A percentile compares a stretch with the other conserved stretches of the same genome.
phyloP scores from a whole-genome alignment of 2,113 vertebrate genomes.

The Patagioenas fasciata region DNA sequence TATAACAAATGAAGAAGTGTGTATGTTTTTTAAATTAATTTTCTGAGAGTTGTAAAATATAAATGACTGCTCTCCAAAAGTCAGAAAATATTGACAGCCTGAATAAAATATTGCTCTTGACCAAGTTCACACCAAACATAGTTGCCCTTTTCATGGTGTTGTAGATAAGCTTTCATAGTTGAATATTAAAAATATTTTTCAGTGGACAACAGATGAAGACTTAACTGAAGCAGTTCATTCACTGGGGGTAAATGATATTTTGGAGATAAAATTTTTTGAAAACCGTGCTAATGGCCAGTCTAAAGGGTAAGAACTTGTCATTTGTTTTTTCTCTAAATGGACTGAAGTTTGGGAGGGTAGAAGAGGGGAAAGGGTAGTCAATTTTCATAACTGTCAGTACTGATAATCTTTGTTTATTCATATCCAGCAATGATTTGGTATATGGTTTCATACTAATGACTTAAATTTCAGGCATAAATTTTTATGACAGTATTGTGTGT shows the following conservation, averaged over 20 bases:
- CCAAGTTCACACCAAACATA: background rate
- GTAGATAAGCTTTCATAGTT: conserved; percentile 23
- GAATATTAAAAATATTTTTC: conserved; percentile 65
- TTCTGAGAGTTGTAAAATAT: background rate
- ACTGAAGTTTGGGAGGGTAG: background rate
- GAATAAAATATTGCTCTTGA: background rate
- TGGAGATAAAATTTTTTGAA: conserved; percentile 99
- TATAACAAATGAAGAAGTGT: background rate
- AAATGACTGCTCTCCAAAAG: background rate
- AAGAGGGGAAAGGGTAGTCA: background rate
- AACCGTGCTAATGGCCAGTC: conserved; percentile 98
- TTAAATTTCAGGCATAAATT: background rate
- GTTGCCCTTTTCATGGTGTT: background rate
- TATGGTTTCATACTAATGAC: background rate
- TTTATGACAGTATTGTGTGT: background rate
- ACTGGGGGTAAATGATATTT: conserved; percentile 94
- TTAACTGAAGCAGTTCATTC: conserved; percentile 96
- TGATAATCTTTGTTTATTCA: background rate
- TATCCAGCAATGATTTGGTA: background rate
- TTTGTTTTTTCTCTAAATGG: background rate
- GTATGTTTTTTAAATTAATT: background rate
- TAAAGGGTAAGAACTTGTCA: conserved; percentile 86
- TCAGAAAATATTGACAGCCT: background rate
- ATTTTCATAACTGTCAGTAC: background rate
- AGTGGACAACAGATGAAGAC: conserved; percentile 99